Percentiles rank a stretch among this genome's conserved stretches.
Conservation (phyloP, 2,113 vertebrate genomes). For the Oncorhynchus clarkii region DNA sequence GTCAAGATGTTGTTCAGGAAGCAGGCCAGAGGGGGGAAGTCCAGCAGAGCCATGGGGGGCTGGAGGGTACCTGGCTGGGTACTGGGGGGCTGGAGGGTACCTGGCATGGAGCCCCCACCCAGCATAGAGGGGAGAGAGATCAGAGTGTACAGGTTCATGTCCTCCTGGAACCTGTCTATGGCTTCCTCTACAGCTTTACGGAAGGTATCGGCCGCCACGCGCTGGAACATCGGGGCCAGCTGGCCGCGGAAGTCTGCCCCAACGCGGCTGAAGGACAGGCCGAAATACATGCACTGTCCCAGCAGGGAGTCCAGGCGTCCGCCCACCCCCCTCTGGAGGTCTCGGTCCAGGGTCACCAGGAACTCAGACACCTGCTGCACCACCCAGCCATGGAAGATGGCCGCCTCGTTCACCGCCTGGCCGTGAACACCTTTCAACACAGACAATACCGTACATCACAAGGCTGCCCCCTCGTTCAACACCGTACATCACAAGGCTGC, state of each 20-base stretch:
- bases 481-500: no score
- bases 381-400: constrained; percentile 95
- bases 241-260: constrained; percentile 93
- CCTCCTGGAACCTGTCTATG: constrained; percentile 84
- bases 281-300: constrained; percentile 98
- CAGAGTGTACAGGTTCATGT: constrained; percentile 92
- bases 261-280: constrained; percentile 94
- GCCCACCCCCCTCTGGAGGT: constrained; percentile 82
- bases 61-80: constrained; percentile 84
- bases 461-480: no score
- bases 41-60: constrained; percentile 87
- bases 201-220: constrained; percentile 76
- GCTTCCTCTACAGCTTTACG: constrained; percentile 75
- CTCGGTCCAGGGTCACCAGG: constrained; percentile 77
- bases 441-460: no score
- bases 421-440: constrained; percentile 23
- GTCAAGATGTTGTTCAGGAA: constrained; percentile 87
- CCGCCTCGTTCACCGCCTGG: constrained; percentile 73
- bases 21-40: constrained; percentile 88
- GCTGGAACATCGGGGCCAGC: constrained; percentile 89
- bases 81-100: constrained; percentile 21
- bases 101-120: constrained; percentile 65
- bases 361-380: constrained; percentile 90
- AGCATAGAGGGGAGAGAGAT: constrained; percentile 77
- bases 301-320: constrained; percentile 89